phyloP scores from a whole-genome alignment of 2,797 vertebrate genomes.

The Macrochelys suwanniensis region DNA sequence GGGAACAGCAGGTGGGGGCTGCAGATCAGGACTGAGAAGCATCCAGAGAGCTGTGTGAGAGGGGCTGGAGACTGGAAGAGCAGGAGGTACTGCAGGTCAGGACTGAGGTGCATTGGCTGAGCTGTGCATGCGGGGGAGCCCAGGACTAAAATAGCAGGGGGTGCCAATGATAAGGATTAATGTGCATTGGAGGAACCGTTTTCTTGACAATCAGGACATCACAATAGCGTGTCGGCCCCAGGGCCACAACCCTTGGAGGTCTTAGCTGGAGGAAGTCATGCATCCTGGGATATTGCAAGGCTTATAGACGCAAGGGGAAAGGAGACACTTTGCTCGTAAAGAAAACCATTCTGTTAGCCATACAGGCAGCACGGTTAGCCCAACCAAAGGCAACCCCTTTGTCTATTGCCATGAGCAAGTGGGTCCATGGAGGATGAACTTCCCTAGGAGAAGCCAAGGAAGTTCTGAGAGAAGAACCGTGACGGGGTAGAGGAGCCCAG shows the following conservation, averaged over 20 bases:
- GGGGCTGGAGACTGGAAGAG: not conserved
- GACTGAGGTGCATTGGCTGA: not conserved
- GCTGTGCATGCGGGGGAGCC: not conserved
- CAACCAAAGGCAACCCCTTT: not conserved
- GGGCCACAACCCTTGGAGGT: not conserved
- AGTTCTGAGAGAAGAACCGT: not conserved
- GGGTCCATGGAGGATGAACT: not conserved
- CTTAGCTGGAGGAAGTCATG: not conserved
- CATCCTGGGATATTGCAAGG: not conserved
- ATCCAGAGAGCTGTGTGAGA: not conserved
- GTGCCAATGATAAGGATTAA: not conserved
- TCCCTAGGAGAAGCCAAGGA: not conserved
- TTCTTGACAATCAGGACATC: not conserved
- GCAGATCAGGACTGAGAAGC: not conserved
- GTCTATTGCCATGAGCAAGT: not conserved
- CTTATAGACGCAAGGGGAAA: not conserved
- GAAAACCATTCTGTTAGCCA: not conserved
- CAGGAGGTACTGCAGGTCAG: not conserved
- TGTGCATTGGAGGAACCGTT: not conserved
- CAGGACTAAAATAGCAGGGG: not conserved
- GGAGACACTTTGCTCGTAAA: not conserved
- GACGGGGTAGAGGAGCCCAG: not conserved
- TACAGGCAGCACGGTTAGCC: accelerated
- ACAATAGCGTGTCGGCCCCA: not conserved
- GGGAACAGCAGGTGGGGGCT: not conserved